A percentile compares a stretch with the other conserved stretches of the same genome.
Conservation (phyloP, 1,140 invertebrate species). For the Trialeurodes vaporariorum region DNA sequence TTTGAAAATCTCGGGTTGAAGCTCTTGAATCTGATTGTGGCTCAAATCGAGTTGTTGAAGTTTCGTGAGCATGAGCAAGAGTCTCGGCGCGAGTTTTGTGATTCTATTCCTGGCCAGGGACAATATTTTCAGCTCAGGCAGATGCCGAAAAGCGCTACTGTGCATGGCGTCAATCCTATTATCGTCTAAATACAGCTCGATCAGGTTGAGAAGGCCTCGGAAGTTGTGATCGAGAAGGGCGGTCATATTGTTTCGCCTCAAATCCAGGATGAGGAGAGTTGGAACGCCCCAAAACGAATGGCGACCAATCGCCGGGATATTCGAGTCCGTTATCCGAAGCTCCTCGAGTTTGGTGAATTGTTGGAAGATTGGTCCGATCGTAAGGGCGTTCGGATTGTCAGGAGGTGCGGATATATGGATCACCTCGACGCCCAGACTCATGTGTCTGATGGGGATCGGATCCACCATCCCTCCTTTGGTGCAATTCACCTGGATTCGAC, state of each 20-base stretch:
- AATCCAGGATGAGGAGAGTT: constrained; percentile 52
- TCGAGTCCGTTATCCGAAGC: constrained; percentile 59
- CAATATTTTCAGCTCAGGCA: constrained; percentile 51
- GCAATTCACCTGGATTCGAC: constrained; percentile 28
- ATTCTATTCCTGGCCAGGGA: constrained; percentile 58
- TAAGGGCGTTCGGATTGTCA: constrained; percentile 48
- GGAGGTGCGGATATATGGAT: constrained; percentile 55
- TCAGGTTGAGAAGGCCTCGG: constrained; percentile 34
- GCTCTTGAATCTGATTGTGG: constrained; percentile 53
- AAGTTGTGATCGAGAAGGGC: constrained; percentile 40
- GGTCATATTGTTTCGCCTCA: constrained; percentile 64
- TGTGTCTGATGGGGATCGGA: constrained; percentile 34
- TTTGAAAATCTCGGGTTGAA: constrained; percentile 62
- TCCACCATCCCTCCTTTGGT: constrained; percentile 33
- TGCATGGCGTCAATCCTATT: constrained; percentile 39
- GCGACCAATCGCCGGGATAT: constrained; percentile 61
- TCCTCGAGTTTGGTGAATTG: constrained; percentile 54
- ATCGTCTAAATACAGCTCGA: constrained; percentile 37
- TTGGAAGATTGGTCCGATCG: constrained; percentile 58
- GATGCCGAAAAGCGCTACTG: constrained; percentile 58
- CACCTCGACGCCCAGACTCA: constrained; percentile 35
- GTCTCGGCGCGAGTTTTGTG: constrained; percentile 46
- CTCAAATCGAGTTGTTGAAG: constrained; percentile 57
- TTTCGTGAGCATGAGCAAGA: constrained; percentile 53
- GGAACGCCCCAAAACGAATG: constrained; percentile 64